phyloP scores from a whole-genome alignment of 2,113 vertebrate species.

The Amblyopsis rosae region DNA sequence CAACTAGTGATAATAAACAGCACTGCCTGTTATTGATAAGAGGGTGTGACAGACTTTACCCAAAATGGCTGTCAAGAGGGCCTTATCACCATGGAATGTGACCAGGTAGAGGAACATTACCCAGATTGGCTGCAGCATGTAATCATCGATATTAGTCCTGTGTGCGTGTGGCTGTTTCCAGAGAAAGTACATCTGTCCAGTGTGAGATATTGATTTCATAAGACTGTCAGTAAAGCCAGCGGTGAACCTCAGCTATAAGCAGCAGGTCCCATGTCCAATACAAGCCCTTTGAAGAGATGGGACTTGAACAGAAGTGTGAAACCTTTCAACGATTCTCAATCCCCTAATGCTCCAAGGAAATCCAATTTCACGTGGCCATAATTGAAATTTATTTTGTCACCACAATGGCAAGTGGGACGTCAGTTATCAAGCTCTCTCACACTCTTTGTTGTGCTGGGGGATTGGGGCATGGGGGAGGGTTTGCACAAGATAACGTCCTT shows the following conservation, averaged over 20 bases:
- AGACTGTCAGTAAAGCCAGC: conserved; percentile 42
- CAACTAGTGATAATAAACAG: conserved; percentile 13
- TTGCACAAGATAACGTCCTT: conserved; percentile 13
- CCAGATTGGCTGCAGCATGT: conserved; percentile 50
- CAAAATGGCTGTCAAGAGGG: conserved; percentile 38
- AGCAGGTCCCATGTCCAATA: conserved; percentile 41
- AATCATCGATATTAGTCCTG: conserved; percentile 71
- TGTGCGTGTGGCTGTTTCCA: conserved; percentile 48
- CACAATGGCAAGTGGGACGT: conserved; percentile 45
- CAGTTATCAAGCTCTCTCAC: conserved; percentile 53
- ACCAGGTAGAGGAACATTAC: conserved; percentile 54
- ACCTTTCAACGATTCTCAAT: conserved; percentile 63
- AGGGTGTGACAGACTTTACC: conserved; percentile 21
- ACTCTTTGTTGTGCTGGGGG: conserved; percentile 24
- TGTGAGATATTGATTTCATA: conserved; percentile 78
- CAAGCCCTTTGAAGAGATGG: conserved; percentile 49
- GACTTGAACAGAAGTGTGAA: conserved; percentile 48
- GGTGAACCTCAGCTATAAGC: conserved; percentile 38
- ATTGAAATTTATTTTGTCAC: conserved; percentile 78
- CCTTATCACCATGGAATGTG: conserved; percentile 42
- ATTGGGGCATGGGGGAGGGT: background rate
- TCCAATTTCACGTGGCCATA: conserved; percentile 75
- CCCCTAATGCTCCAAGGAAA: conserved; percentile 69
- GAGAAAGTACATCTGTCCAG: conserved; percentile 65
- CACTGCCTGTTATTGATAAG: conserved; percentile 45